Evolutionary conservation across 2,888 invertebrate genomes (phyloP), one percentile per base, ranked within the genome.

Genomic region (Spatulosminthurus flaviceps): DNA sequence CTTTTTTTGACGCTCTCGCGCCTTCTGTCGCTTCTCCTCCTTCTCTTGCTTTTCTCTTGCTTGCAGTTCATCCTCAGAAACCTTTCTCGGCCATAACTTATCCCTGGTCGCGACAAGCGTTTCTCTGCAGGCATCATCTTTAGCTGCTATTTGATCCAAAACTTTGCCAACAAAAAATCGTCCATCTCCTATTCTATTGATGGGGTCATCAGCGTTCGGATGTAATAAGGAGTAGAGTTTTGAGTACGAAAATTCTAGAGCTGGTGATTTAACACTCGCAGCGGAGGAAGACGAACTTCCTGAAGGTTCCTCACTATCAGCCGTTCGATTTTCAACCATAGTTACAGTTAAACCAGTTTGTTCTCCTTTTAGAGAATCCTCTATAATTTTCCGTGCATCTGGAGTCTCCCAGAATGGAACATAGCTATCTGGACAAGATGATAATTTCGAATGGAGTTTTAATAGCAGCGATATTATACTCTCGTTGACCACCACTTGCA

Each of bases 401-500:
- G 81, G 81, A 11, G 79, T 82, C 64, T 85, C 84, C 84, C 84
- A 85, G 71, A 82, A 85, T 2, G 88, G 88, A 82, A 87, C 88
- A 85, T 93, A 97, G 82, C 95, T 95, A 87, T 96, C 95, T 11
- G 94, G 91, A 16, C 91, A 89, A 0, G 94, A 95, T 0, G 94
- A 93, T 61, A 97, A 89, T 87, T 96, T 95, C 1, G 95, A 94
- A 88, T 98, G 97, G 19, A 97, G 90, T 87, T 95, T 96, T 76
- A 97, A 89, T 66, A 98, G 89, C 74, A 97, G 89, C 0, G 96
- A 95, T 84, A 98, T 92, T 82, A 98, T 94, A 81, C 95, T 97
- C 88, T 96, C 95, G 86, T 94, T 93, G 77, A 95, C 90, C 34
- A 83, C 78, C 34, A 85, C 80, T 29, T 91, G 90, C 19, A 93